Base-by-base conservation (phyloP, 1,140 invertebrate genomes). In the Radopholus similis region DNA sequence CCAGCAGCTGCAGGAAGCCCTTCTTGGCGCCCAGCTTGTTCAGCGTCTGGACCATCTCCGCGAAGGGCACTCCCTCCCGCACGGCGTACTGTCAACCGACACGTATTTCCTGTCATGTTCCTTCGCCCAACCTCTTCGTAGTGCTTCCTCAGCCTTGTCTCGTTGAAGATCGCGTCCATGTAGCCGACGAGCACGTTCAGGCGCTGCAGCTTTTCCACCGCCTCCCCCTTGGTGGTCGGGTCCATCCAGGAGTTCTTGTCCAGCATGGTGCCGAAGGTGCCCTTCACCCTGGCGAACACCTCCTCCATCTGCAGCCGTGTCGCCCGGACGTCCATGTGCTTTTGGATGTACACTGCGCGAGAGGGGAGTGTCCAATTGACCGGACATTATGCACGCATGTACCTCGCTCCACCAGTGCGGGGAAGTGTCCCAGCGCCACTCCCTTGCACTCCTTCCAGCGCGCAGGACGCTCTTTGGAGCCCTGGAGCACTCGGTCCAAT, bases 161-260 rank as follows among this genome's bases (percentile, higher is more conserved):
- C 63, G 18, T 64, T 64, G 30, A 64, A 64, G 21, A 64, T 64
- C 21, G 38, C 57, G 63, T 64, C 63, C 63, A 64, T 64, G 9
- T 66, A 64, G 0, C 63, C 63, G 38, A 64, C 32, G 11, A 57
- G 32, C 4, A 64, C 32, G n/a, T 64, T 64, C 2, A 63, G n/a
- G 54, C n/a, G n/a, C 32, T 37, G n/a, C 23, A 64, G 37, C 63
- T 68, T 68, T 49, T 68, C 54, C 26, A 68, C 51, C 26, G 66
- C 66, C 21, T 54, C 66, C 15, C 54, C 32, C 47, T 68, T 68
- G 9, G 66, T 68, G 5, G 23, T 26, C 23, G 26, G n/a, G 30
- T 68, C 66, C 66, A 68, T 68, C 66, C 66, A 68, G 23, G 37
- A 35, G n/a, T 68, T 68, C 4, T 35, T 8, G 15, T 66, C 42